Evolutionary conservation across 2,888 invertebrate species (phyloP), one percentile per base, ranked within the genome.

Genomic region (Melangyna quadrimaculata): DNA sequence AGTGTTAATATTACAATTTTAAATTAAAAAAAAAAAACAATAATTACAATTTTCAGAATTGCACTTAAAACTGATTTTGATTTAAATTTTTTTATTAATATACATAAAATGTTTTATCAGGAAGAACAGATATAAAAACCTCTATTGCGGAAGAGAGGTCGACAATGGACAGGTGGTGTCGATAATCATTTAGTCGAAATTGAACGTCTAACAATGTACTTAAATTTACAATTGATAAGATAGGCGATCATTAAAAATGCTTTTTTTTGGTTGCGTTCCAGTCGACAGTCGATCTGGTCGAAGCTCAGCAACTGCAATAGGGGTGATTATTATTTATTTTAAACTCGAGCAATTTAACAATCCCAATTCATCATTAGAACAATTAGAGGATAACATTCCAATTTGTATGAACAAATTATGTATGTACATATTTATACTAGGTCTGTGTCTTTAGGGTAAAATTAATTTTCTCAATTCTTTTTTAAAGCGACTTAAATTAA

Each of bases 51-150:
- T 35, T 24, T 32, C 17, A 37, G n/a, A 14, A 59, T 53, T 17
- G 43, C 65, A 17, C 12, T 29, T 10, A 73, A 35, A 27, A 65
- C 19, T 17, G 57, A 9, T 48, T 45, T 73, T 53, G 37, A 32
- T 37, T 0, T 55, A 40, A 37, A 72, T 17, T 61, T 24, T 63
- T 14, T 45, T n/a, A 51, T 35, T 27, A 29, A 48, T 43, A 29
- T 10, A 35, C 27, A 59, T 5, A 77, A 77, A 48, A 78, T 29
- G 43, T 63, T 17, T 71, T 69, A 9, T 35, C 2, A 37, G 78
- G 74, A 84, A 75, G 79, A 74, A 48, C 22, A 32, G 29, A 7
- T 27, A 29, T 61, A 40, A 74, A 3, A 0, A 51, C 2, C 1
- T 51, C 14, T n/a, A 27, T 51, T n/a, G 24, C 14, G 14, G 9